Evolutionary conservation across 2,113 vertebrate genomes (phyloP), one percentile per base, ranked within the genome.

Genomic region (Grantiella picta): DNA sequence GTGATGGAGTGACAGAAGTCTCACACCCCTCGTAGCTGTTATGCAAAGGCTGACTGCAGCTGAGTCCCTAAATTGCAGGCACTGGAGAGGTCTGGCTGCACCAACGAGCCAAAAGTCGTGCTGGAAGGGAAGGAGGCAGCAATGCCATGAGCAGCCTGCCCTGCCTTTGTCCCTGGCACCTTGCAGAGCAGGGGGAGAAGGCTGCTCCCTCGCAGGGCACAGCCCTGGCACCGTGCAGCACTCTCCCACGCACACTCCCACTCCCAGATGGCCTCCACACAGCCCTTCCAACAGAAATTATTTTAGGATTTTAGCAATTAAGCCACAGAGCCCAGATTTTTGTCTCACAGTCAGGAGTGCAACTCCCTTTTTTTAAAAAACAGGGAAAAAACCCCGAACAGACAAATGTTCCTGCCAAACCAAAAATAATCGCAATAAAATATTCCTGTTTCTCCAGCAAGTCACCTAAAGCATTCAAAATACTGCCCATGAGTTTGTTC

Each of bases 241-340:
- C 38, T 4, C 42, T 84, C 87, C 95, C 76, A 91, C 36, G 0
- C 89, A 65, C 45, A 35, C 53, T 82, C 86, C 72, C 81, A 71
- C 84, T 82, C 73, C 81, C 92, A 96, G 72, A 96, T 87, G 87
- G 84, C 78, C 56, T 75, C 81, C 78, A 49, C 82, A 56, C 2
- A 19, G 64, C 84, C 66, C 57, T 82, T 87, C 69, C 53, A 56
- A 76, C 57, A 47, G 0, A 20, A 63, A 52, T 64, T 71, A 81
- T n/a, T 63, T 68, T 38, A 70, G 52, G 59, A 45, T 83, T 40
- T 53, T 23, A 40, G 21, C 47, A 78, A 79, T 18, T 44, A 54
- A 88, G 68, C 31, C 76, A 70, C 9, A 38, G 19, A 91, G 47
- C 14, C 19, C n/a, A 35, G n/a, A 52, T 52, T 69, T 84, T 52